phyloP scores from a whole-genome alignment of 2,888 invertebrate genomes.

The Celastrina argiolus region DNA sequence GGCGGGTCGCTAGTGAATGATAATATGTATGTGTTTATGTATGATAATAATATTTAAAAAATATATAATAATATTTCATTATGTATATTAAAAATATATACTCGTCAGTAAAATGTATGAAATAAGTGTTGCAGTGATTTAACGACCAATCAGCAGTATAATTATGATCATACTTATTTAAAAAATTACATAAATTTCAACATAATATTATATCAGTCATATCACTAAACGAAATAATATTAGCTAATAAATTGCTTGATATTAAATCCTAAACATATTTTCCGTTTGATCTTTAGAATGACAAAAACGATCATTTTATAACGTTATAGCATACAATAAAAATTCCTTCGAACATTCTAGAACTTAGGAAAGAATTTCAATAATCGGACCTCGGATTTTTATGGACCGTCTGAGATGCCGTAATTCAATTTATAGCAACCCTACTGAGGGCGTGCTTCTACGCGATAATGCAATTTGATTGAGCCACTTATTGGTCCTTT shows the following conservation, averaged over 20 bases:
- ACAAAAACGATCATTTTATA: background rate
- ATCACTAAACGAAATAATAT: background rate
- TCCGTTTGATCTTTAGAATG: background rate
- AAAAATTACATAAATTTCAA: too few relatives aligned
- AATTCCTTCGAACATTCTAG: constrained; percentile 13
- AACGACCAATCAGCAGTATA: too few relatives aligned
- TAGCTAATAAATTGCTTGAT: background rate
- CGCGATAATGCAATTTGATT: constrained; percentile 70
- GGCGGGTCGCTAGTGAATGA: too few relatives aligned
- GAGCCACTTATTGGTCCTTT: constrained; percentile 71
- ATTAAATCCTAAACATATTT: background rate
- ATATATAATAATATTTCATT: too few relatives aligned
- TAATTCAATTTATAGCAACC: constrained; percentile 69
- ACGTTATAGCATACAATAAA: background rate
- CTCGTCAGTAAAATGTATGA: too few relatives aligned
- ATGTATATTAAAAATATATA: too few relatives aligned
- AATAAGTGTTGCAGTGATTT: too few relatives aligned
- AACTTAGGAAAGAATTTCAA: constrained; percentile 43
- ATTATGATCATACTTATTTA: too few relatives aligned
- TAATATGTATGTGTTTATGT: too few relatives aligned
- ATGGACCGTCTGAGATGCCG: constrained; percentile 53
- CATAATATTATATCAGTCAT: too few relatives aligned
- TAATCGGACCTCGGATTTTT: constrained; percentile 49
- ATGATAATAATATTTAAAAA: too few relatives aligned
- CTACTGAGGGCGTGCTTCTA: constrained; percentile 47